phyloP scores from a whole-genome alignment of 1,140 invertebrate genomes.

The Sitophilus oryzae region DNA sequence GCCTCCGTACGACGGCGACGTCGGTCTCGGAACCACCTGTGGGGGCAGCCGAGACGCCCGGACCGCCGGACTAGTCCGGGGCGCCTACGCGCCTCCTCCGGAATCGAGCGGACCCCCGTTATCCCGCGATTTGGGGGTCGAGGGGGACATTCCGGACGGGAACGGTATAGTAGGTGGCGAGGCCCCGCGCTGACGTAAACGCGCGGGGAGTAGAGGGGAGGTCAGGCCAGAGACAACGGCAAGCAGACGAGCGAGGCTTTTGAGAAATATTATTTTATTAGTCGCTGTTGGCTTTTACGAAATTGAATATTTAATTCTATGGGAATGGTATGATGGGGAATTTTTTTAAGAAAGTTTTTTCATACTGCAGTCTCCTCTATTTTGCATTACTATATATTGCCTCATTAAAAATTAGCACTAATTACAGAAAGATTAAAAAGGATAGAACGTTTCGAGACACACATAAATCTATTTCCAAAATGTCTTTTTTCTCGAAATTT shows the following conservation, averaged over 20 bases:
- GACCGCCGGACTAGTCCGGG: conserved; percentile 18
- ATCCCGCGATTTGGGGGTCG: neutral
- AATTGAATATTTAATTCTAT: too few species aligned
- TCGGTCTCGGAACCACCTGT: conserved; percentile 19
- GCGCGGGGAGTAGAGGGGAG: neutral
- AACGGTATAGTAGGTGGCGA: conserved; percentile 11
- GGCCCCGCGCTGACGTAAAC: conserved; percentile 19
- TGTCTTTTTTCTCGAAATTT: too few species aligned
- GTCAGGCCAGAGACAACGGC: too few species aligned
- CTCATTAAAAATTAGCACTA: too few species aligned
- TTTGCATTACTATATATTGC: too few species aligned
- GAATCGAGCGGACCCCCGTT: conserved; percentile 2
- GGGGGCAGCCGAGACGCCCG: conserved; percentile 13
- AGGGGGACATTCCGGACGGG: conserved; percentile 4
- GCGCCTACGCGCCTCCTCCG: conserved; percentile 10
- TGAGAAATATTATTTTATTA: too few species aligned
- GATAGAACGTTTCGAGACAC: too few species aligned
- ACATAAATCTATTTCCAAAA: too few species aligned
- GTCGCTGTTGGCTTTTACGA: too few species aligned
- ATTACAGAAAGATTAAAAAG: too few species aligned
- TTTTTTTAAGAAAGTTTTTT: neutral
- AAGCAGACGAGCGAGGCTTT: conserved; percentile 13
- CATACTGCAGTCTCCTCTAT: neutral
- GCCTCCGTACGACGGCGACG: too few species aligned
- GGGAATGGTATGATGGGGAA: too few species aligned